Evolutionary conservation across 1,140 invertebrate genomes (phyloP), one percentile per base, ranked within the genome.

Genomic region (Drosophila fuyamai): DNA sequence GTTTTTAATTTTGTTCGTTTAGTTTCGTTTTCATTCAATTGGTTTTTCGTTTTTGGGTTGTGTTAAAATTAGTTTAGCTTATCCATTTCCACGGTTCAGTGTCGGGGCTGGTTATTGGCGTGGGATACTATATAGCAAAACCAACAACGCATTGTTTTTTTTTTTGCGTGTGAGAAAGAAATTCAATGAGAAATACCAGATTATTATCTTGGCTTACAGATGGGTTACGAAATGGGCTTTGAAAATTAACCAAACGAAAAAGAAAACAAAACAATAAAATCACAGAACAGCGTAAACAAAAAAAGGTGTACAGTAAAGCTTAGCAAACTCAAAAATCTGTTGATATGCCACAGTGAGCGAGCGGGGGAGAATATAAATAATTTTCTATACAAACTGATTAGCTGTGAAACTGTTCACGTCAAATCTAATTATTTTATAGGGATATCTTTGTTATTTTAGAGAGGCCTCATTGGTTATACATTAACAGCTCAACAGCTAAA

Each of bases 61-160:
- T 50, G n/a, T 57, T 76, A 53, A 71, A 58, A 79, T 81, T 71
- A 81, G 79, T 88, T 92, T 92, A 92, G 82, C 91, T 92, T 92
- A 92, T 92, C 96, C 96, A 97, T 93, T 96, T 96, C 96, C 96
- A 96, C 93, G 96, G 95, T 94, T 97, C 96, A 93, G 94, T 95
- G 93, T 96, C 96, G 94, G 95, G 95, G 93, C 95, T 96, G 93
- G 95, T 96, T 94, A 96, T 95, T 91, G 95, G 95, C 94, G 96
- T 96, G 85, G 96, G 95, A 94, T 96, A 96, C 96, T 96, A 94
- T 54, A 9, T 29, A 70, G 35, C 50, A 27, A 47, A 57, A 38
- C 13, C 36, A 67, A 66, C 61, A 72, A 54, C 40, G 67, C 48
- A 58, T 62, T 53, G 62, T 54, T 14, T 65, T 48, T 60, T 23